Conservation (phyloP, 2,113 vertebrate genomes). For the Mohoua ochrocephala region DNA sequence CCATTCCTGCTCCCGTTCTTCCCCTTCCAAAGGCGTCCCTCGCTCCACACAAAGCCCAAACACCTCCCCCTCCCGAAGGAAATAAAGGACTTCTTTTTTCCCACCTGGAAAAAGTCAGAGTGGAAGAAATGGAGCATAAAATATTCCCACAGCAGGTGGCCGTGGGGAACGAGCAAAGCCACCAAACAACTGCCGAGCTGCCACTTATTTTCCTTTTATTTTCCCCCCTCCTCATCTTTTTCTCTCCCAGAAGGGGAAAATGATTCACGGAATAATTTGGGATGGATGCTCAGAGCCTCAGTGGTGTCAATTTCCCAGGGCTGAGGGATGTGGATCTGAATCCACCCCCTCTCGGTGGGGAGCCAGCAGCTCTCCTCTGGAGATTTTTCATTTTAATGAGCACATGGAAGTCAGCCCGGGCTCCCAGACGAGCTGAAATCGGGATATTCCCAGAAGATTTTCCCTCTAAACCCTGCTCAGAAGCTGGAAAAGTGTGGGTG, state of each 20-base stretch:
- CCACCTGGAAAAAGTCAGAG: background rate
- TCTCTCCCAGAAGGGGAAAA: background rate
- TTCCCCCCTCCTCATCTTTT: background rate
- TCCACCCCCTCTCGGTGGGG: background rate
- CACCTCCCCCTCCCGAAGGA: accelerated
- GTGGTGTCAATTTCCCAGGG: background rate
- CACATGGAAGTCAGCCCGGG: background rate
- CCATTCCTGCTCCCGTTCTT: accelerated
- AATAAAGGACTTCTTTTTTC: background rate
- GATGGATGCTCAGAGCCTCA: background rate
- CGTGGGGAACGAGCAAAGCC: background rate
- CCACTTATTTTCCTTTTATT: background rate
- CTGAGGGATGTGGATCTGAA: background rate
- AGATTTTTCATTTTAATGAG: background rate
- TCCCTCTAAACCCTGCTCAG: background rate
- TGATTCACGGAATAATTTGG: background rate
- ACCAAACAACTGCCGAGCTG: background rate
- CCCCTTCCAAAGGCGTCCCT: accelerated
- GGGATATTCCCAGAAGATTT: background rate
- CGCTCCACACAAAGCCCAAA: background rate
- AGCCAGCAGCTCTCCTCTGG: background rate
- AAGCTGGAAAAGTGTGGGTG: background rate
- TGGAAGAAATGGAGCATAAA: background rate
- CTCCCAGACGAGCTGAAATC: background rate
- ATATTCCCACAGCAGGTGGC: background rate